Conservation (phyloP, 2,113 vertebrate genomes). For the Oryzias woworae region DNA sequence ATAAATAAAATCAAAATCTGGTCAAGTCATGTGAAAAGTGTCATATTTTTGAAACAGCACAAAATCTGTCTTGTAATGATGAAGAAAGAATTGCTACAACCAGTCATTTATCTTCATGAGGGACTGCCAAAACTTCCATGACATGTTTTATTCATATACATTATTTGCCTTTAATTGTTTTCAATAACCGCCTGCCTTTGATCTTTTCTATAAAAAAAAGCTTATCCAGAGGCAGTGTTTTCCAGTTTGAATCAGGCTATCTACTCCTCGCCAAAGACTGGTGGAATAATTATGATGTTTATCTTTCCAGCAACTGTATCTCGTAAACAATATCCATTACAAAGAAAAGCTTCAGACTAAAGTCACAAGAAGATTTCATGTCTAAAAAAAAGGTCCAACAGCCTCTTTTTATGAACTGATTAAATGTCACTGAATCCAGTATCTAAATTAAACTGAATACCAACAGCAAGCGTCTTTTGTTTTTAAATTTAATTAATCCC, state of each 20-base stretch:
- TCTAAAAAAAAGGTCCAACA: not conserved
- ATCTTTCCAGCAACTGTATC: conserved; percentile 60
- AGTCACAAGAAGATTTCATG: conserved; percentile 11
- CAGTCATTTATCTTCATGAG: conserved; percentile 41
- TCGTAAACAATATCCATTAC: conserved; percentile 51
- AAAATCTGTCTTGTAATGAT: conserved; percentile 17
- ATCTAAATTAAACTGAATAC: too few species aligned
- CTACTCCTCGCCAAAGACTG: conserved; percentile 50
- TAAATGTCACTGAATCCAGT: too few species aligned
- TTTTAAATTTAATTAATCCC: too few species aligned
- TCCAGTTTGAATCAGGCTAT: conserved; percentile 47
- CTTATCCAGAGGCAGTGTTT: conserved; percentile 58
- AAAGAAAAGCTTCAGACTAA: conserved; percentile 51
- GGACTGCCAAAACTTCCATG: conserved; percentile 45
- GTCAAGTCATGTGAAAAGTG: conserved; percentile 12
- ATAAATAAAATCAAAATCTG: conserved; percentile 22
- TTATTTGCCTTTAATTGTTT: conserved; percentile 67
- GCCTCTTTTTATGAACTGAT: too few species aligned
- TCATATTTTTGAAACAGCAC: conserved; percentile 16
- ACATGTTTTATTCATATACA: conserved; percentile 73
- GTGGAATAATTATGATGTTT: conserved; percentile 72
- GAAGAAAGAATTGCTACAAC: conserved; percentile 21
- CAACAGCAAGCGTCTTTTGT: too few species aligned
- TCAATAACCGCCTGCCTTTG: conserved; percentile 63
- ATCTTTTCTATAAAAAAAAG: conserved; percentile 43